Evolutionary conservation across 2,113 vertebrate genomes (phyloP).

Genomic region (Tragelaphus scriptus): DNA sequence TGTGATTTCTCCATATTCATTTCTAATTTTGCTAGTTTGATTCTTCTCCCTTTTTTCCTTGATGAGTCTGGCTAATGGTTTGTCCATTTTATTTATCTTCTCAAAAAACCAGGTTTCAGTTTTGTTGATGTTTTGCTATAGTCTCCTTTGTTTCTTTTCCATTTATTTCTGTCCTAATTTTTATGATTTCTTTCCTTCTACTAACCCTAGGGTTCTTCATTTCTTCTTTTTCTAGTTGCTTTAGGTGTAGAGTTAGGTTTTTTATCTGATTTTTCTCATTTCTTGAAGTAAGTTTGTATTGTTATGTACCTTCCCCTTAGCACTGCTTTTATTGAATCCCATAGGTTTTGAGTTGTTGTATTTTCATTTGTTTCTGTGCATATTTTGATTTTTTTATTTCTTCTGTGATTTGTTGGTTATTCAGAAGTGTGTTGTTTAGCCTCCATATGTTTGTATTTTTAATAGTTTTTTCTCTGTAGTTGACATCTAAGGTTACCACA

Average conservation of each 20-base stretch:
- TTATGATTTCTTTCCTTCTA: background rate
- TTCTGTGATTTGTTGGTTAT: background rate
- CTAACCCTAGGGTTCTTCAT: background rate
- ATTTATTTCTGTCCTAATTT: background rate
- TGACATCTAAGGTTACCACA: background rate
- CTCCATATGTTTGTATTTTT: background rate
- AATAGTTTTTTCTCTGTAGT: background rate
- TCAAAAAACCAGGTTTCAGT: background rate
- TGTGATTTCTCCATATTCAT: background rate
- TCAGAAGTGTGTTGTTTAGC: background rate
- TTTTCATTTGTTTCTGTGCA: background rate
- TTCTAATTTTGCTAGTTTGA: background rate
- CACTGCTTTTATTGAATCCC: background rate
- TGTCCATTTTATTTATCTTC: background rate
- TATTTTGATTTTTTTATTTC: background rate
- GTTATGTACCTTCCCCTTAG: background rate
- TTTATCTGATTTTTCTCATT: background rate
- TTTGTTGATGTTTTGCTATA: background rate
- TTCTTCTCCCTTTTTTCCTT: background rate
- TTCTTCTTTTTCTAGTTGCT: background rate
- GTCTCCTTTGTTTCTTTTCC: background rate
- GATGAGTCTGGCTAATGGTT: background rate
- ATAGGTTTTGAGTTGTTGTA: background rate
- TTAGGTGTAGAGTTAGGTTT: background rate
- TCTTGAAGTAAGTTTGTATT: background rate